Base-by-base conservation (phyloP, 2,797 vertebrate genomes). In the Oreonectes daqikongensis region DNA sequence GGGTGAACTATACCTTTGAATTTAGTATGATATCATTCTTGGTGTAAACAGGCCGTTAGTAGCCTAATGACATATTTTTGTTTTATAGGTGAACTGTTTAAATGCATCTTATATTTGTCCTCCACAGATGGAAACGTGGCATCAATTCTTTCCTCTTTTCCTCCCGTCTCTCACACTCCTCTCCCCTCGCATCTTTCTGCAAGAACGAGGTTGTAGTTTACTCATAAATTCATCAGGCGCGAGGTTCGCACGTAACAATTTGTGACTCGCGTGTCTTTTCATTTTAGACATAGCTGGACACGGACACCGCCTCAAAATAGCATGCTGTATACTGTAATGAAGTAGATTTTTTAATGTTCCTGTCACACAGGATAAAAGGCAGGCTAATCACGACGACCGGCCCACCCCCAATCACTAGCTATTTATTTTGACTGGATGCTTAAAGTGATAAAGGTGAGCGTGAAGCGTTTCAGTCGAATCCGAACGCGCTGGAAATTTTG, bases 261-360 rank as follows among this genome's bases (percentile, higher is more conserved):
- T 79, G 76, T 78, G 83, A 84, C 79, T 82, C 3, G 73, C 42
- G 22, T 77, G 78, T 84, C 81, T 83, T 73, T 81, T 79, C 72
- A 42, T 76, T 84, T 84, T 80, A 84, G 74, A 60, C 50, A n/a
- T 65, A 66, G 76, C 64, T 53, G 75, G 81, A 82, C 74, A 81
- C 67, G 30, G 80, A 78, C 72, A 68, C 79, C 9, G 64, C 72
- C 42, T 70, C 38, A 55, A 59, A 84, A 79, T 73, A 71, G 72
- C 68, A 65, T 67, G 80, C 71, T 74, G 50, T 73, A 72, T 72
- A 73, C 42, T 70, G 72, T 81, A 82, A 84, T 84, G 80, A 85
- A 81, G 75, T 76, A 61, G 63, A 83, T 82, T 83, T 82, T 87
- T 82, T 84, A 79, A 84, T 84, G 80, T 75, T 65, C n/a, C 81